Evolutionary conservation across 2,113 vertebrate genomes (phyloP).

Genomic region (Pelecanus crispus): DNA sequence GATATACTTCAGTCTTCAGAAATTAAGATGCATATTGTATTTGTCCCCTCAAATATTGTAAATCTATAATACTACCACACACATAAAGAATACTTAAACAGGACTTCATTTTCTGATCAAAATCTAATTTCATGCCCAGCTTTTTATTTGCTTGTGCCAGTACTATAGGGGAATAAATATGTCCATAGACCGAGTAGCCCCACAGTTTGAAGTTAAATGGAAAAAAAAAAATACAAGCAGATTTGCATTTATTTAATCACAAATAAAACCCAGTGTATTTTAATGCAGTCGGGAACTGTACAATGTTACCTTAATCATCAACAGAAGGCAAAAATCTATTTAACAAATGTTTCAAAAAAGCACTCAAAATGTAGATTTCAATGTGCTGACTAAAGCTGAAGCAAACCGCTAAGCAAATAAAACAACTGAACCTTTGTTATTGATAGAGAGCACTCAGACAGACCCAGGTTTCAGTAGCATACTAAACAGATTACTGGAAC

Average conservation of each 20-base stretch:
- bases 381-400: conserved; percentile 41
- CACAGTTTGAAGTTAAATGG: not conserved
- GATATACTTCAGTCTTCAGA: not conserved
- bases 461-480: not conserved
- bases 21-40: not conserved
- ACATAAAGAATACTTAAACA: not conserved
- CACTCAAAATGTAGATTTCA: conserved; percentile 51
- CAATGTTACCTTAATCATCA: conserved; percentile 11
- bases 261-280: not conserved
- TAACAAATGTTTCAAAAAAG: conserved; percentile 28
- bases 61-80: not conserved
- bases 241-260: conserved; percentile 7
- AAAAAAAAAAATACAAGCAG: not conserved
- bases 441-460: conserved; percentile 10
- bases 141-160: not conserved
- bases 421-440: conserved; percentile 49
- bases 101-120: not conserved
- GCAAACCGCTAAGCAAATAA: conserved; percentile 37
- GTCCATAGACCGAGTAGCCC: not conserved
- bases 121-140: conserved; percentile 11
- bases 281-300: not conserved
- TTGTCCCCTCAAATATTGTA: not conserved
- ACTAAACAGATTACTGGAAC: conserved; percentile 42
- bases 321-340: conserved; percentile 32
- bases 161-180: not conserved